These are phyloP conservation scores for Cervus canadensis DNA, from an alignment of 2,113 vertebrate genomes.

Conservation along the genomic window DNA sequence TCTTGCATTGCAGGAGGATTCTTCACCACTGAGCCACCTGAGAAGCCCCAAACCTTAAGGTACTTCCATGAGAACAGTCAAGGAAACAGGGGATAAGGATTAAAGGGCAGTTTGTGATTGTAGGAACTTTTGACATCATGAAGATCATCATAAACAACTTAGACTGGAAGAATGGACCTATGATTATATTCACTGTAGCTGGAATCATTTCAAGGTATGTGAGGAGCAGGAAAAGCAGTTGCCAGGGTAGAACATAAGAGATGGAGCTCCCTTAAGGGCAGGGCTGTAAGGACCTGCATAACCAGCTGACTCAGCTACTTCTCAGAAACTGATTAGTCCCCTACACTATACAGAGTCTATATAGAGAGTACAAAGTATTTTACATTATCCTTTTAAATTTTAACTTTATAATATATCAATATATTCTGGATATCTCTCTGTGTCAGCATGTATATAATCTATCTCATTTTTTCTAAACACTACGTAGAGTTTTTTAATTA, in stretches of 20 bases:
- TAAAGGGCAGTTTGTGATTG: background rate
- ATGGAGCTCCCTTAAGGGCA: background rate
- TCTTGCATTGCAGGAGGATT: background rate
- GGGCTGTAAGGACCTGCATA: background rate
- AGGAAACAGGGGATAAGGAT: background rate
- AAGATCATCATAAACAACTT: background rate
- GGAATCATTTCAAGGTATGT: background rate
- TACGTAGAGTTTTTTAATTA: background rate
- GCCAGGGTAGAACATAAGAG: background rate
- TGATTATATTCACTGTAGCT: background rate
- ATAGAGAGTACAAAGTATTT: background rate
- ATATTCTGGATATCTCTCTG: background rate
- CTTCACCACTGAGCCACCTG: background rate
- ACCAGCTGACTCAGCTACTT: background rate
- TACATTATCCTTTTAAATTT: conserved; percentile 3
- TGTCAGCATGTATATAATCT: background rate
- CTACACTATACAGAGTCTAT: background rate
- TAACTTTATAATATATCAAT: background rate
- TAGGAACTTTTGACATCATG: background rate
- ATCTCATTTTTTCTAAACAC: background rate
- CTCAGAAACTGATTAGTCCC: background rate
- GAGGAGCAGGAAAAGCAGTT: background rate
- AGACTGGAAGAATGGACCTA: background rate
- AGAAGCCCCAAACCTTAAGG: background rate
- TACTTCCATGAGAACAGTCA: background rate